Conservation (phyloP, 2,113 vertebrate species). For the Tragelaphus strepsiceros region DNA sequence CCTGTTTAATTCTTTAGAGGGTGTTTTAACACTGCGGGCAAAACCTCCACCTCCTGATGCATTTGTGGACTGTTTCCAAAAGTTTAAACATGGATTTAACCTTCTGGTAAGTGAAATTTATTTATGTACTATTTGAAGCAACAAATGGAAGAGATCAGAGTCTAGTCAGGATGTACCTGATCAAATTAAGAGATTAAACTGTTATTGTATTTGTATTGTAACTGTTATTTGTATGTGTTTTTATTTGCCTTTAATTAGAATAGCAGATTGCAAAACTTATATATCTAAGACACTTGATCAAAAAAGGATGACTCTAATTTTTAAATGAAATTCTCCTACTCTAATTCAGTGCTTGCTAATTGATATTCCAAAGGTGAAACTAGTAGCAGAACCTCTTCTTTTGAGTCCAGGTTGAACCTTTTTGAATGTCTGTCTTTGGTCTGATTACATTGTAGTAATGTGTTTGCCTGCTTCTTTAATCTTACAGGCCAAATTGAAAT, state of each 20-base stretch:
- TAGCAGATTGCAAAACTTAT: neutral
- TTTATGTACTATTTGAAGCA: neutral
- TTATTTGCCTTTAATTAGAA: neutral
- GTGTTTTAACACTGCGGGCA: conserved; percentile 93
- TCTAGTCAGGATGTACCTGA: neutral
- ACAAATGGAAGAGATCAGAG: neutral
- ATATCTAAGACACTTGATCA: neutral
- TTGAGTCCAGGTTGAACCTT: neutral
- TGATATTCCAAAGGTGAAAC: neutral
- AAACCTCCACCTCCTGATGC: conserved; percentile 91
- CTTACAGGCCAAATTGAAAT: conserved; percentile 89
- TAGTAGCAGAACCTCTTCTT: neutral
- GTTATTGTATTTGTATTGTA: neutral
- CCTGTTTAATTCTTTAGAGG: conserved; percentile 85
- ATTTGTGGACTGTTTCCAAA: conserved; percentile 96
- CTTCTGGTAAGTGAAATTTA: conserved; percentile 87
- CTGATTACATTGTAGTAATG: neutral
- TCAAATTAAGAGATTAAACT: neutral
- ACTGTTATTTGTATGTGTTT: neutral
- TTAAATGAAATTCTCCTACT: neutral
- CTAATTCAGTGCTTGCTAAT: neutral
- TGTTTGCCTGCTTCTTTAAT: neutral
- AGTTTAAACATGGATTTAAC: conserved; percentile 98
- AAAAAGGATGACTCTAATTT: neutral
- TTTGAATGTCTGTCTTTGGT: neutral